A percentile compares a stretch with the other conserved stretches of the same genome.
These are phyloP conservation scores for Eupithecia pulchellata DNA, from an alignment of 2,888 invertebrate genomes.

Conservation along the genomic window DNA sequence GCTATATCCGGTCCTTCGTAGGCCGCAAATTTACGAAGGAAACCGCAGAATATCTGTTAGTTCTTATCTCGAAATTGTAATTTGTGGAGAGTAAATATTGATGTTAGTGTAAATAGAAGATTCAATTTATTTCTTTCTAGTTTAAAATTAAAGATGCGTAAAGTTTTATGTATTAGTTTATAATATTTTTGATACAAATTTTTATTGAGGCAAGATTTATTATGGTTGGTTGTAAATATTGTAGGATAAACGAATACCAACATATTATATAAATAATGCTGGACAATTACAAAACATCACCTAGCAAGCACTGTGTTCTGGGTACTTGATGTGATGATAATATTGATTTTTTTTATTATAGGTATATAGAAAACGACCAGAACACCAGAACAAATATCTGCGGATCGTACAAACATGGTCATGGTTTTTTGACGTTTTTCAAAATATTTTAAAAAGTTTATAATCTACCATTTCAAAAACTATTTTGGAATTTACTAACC, in stretches of 20 bases:
- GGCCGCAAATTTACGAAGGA: conserved; percentile 27
- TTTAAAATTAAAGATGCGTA: conserved; percentile 1
- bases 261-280: too few relatives aligned
- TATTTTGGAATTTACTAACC: too few relatives aligned
- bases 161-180: background rate
- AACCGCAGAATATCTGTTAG: conserved; percentile 22
- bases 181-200: background rate
- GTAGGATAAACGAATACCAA: background rate
- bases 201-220: background rate
- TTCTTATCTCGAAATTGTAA: conserved; percentile 10
- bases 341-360: too few relatives aligned
- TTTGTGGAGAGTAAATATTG: conserved; percentile 21
- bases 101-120: conserved; percentile 16
- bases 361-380: too few relatives aligned
- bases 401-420: too few relatives aligned
- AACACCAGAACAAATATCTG: too few relatives aligned
- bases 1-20: conserved; percentile 21
- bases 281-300: too few relatives aligned
- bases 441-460: too few relatives aligned
- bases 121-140: conserved; percentile 18
- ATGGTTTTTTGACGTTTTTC: too few relatives aligned
- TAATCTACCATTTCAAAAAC: too few relatives aligned
- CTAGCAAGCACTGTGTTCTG: too few relatives aligned
- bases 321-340: too few relatives aligned
- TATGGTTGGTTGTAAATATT: background rate